Base-by-base conservation (phyloP, 2,888 invertebrate species). In the Callinectes sapidus region DNA sequence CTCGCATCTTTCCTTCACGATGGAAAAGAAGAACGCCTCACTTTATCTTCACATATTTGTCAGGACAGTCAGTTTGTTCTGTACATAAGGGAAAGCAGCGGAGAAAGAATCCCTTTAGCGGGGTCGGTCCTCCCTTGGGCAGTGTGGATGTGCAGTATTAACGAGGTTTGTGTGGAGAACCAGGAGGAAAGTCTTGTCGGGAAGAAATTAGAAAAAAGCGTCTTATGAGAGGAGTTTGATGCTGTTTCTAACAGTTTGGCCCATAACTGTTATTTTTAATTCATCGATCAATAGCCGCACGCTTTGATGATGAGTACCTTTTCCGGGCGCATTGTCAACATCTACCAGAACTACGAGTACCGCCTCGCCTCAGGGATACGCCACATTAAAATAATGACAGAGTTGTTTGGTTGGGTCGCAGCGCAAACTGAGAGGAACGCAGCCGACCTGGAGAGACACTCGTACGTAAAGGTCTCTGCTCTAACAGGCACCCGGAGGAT, bases 161-260 rank as follows among this genome's bases (percentile, higher is more conserved):
- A 81, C 81, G 81, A 81, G 81, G 81, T 81, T 81, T 81, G 81
- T 81, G 81, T 81, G 81, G 81, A 81, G 81, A 81, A 81, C 81
- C 81, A 35, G 81, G 81, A 81, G 81, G 81, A 18, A 81, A 81
- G 81, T 81, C 81, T 81, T 35, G 81, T 81, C 81, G 81, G 14
- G n/a, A 81, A 35, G 81, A 81, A 81, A 35, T 81, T 13, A 28
- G 6, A 71, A 81, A 81, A 81, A 81, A 16, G 35, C 35, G 35
- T 81, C 81, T 35, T 81, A 81, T 81, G 81, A 81, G 35, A 81
- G 81, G 81, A 81, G 81, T 81, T 35, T 81, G 81, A 81, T 81
- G 81, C 35, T 81, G 35, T 81, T 81, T 81, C 81, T 81, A 81
- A 81, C 81, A 81, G 81, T 81, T 81, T 81, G 81, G 81, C 81